Conservation (phyloP, 2,797 vertebrate genomes). For the Margarornis squamiger region DNA sequence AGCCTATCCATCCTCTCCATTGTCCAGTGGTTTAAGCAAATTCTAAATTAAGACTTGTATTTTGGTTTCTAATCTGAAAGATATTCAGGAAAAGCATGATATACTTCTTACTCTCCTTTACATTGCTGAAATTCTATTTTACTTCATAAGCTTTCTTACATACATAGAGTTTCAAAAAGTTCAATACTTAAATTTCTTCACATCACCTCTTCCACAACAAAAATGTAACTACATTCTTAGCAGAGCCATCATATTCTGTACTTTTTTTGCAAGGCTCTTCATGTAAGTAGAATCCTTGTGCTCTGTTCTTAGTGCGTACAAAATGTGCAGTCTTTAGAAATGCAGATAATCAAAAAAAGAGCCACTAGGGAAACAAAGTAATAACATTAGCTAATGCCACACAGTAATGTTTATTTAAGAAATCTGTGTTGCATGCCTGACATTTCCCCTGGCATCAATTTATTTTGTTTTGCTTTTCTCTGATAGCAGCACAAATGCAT, state of each 20-base stretch:
- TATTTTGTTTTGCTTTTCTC: conserved; percentile 69
- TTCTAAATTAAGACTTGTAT: not conserved
- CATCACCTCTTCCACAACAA: not conserved
- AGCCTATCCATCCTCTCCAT: not conserved
- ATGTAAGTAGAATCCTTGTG: not conserved
- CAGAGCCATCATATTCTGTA: not conserved
- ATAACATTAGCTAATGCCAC: conserved; percentile 65
- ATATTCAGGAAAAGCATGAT: not conserved
- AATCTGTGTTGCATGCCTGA: conserved; percentile 59
- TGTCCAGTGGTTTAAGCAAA: not conserved
- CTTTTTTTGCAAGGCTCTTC: not conserved
- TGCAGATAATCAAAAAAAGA: conserved; percentile 64
- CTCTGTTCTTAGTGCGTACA: not conserved
- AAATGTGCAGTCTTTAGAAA: conserved; percentile 51
- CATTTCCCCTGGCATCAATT: conserved; percentile 69
- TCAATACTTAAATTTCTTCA: not conserved
- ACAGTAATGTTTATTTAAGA: conserved; percentile 72
- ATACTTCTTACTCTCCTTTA: not conserved
- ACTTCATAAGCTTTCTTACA: not conserved
- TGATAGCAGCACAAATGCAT: conserved; percentile 47
- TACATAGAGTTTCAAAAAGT: not conserved
- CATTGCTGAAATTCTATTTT: not conserved
- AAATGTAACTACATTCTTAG: not conserved
- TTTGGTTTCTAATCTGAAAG: not conserved
- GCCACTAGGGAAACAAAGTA: conserved; percentile 56